A percentile compares a stretch with the other conserved stretches of the same genome.
Evolutionary conservation across 1,140 invertebrate species (phyloP).

Genomic region (Sminthurinus signatus): DNA sequence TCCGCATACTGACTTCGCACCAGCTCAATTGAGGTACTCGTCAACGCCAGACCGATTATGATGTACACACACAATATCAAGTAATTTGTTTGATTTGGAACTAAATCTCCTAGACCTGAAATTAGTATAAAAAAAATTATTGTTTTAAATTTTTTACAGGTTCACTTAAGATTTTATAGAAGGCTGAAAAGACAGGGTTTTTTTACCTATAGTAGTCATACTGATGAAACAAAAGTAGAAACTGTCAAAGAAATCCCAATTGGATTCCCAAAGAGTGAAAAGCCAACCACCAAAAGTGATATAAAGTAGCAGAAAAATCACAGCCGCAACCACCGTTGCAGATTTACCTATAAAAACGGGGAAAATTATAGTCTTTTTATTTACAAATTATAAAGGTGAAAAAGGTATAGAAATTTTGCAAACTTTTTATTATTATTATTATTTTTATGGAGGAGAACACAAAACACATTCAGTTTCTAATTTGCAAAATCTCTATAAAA

Average conservation of each 20-base stretch:
- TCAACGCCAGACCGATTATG: slow-evolving; percentile 83
- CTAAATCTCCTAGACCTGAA: slow-evolving; percentile 85
- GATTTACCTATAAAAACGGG: slow-evolving; percentile 34
- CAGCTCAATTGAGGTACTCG: slow-evolving; percentile 89
- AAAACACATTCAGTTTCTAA: too few species aligned
- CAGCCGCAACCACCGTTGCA: slow-evolving; percentile 50
- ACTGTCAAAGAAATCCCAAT: slow-evolving; percentile 87
- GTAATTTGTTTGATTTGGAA: slow-evolving; percentile 81
- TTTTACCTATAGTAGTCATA: slow-evolving; percentile 91
- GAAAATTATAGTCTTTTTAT: too few species aligned
- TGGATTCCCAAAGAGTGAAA: slow-evolving; percentile 67
- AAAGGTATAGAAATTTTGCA: too few species aligned
- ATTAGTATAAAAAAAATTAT: too few species aligned
- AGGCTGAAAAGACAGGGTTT: too few species aligned
- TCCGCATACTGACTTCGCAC: slow-evolving; percentile 75
- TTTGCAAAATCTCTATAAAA: too few species aligned
- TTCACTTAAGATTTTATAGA: too few species aligned
- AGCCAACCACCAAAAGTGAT: slow-evolving; percentile 58
- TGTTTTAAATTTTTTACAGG: too few species aligned
- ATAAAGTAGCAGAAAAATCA: slow-evolving; percentile 67
- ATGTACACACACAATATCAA: slow-evolving; percentile 90
- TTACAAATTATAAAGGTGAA: too few species aligned
- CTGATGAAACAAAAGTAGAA: slow-evolving; percentile 94
- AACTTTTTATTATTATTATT: too few species aligned
- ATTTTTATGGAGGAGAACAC: too few species aligned